Evolutionary conservation across 2,113 vertebrate species (phyloP).

Genomic region (Myodes glareolus): DNA sequence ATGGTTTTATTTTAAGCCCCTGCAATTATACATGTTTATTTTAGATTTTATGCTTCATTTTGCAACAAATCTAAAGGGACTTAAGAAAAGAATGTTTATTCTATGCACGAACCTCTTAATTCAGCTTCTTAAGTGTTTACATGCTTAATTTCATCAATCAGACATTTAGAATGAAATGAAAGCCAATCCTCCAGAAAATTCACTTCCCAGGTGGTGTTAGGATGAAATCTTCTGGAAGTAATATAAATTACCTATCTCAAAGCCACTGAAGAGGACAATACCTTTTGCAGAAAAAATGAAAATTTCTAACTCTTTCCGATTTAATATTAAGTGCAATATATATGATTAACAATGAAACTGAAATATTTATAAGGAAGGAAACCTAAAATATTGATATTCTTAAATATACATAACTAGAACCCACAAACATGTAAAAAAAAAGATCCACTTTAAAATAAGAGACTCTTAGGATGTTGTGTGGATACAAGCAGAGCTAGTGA

Average conservation of each 20-base stretch:
- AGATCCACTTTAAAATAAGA: background rate
- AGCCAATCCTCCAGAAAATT: constrained; percentile 67
- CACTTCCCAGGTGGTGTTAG: constrained; percentile 60
- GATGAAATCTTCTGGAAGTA: constrained; percentile 63
- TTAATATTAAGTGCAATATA: background rate
- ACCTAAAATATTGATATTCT: background rate
- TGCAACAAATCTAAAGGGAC: constrained; percentile 56
- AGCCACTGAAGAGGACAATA: constrained; percentile 25
- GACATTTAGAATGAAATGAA: constrained; percentile 68
- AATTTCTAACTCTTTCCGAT: constrained; percentile 12
- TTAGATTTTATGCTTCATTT: constrained; percentile 62
- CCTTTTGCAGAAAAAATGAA: constrained; percentile 5
- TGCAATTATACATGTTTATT: constrained; percentile 47
- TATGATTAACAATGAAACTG: background rate
- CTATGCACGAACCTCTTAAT: constrained; percentile 67
- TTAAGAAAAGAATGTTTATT: constrained; percentile 64
- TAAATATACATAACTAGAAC: background rate
- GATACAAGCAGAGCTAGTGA: background rate
- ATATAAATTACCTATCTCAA: constrained; percentile 47
- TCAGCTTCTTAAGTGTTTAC: constrained; percentile 70
- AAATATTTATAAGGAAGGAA: background rate
- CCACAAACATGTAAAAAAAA: background rate
- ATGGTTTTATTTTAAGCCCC: constrained; percentile 25
- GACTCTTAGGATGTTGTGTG: background rate
- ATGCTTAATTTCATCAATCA: constrained; percentile 77